phyloP scores from a whole-genome alignment of 1,140 invertebrate genomes.

The Pogonus chalceus region DNA sequence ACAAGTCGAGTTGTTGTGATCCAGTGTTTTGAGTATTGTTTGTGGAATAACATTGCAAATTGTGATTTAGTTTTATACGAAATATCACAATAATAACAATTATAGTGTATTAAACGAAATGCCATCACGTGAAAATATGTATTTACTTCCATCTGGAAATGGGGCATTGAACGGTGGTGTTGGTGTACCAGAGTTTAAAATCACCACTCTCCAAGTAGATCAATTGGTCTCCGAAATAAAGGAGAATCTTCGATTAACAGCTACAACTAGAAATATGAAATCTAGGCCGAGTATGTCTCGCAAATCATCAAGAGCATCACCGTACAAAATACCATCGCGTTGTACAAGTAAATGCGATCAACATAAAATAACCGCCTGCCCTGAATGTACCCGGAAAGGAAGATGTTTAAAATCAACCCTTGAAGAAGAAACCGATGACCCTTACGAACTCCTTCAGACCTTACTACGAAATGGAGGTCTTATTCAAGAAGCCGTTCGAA shows the following conservation, averaged over 20 bases:
- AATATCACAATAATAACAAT: no score
- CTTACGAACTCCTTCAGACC: constrained; percentile 55
- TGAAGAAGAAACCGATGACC: constrained; percentile 41
- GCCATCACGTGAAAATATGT: neutral
- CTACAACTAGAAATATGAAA: constrained; percentile 28
- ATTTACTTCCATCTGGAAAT: neutral
- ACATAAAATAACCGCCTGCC: constrained; percentile 31
- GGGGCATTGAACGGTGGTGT: neutral
- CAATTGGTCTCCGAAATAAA: constrained; percentile 59
- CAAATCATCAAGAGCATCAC: constrained; percentile 43
- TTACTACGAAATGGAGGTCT: constrained; percentile 51
- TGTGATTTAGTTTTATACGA: no score
- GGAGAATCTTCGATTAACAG: constrained; percentile 51
- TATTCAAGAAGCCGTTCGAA: constrained; percentile 60
- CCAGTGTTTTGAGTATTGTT: no score
- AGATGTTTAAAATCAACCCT: constrained; percentile 29
- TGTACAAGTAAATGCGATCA: no score
- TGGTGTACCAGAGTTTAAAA: constrained; percentile 21
- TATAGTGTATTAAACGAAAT: neutral
- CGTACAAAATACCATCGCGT: constrained; percentile 44
- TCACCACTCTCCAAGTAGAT: constrained; percentile 41
- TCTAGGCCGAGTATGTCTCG: constrained; percentile 29
- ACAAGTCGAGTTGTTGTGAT: no score
- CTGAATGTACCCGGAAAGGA: constrained; percentile 29
- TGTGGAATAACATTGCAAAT: no score